Base-by-base conservation (phyloP, 2,888 invertebrate species). In the Agonum fuliginosum region DNA sequence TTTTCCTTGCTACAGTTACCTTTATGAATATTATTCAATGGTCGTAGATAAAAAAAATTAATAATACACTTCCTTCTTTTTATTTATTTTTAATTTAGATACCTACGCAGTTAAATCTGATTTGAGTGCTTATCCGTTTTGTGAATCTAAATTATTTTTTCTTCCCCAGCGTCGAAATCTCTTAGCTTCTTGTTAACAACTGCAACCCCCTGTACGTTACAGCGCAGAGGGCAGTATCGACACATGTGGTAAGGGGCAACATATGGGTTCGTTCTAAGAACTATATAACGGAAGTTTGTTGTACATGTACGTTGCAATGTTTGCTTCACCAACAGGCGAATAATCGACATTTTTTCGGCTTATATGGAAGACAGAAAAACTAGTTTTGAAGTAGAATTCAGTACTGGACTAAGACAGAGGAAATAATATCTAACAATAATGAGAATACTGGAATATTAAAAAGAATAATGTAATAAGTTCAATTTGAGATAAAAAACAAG, bases 361-460 rank as follows among this genome's bases (percentile, higher is more conserved):
- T 62, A 62, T 62, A 62, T 62, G 58, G 58, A 62, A 62, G 58
- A 62, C 14, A 3, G 58, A 62, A 62, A 62, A 62, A 62, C 58
- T 62, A 62, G 58, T 62, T 62, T 62, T 62, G 27, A n/a, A 17
- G 19, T 14, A 30, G 12, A 27, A 62, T 17, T 27, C 58, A 62
- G 58, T 30, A n/a, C 58, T 62, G 58, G 58, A 62, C 58, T 62
- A 17, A 30, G 30, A 30, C 8, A 30, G 8, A n/a, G n/a, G n/a
- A n/a, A n/a, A n/a, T n/a, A 54, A 54, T n/a, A 37, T n/a, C 10
- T 37, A 37, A n/a, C 37, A n/a, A 37, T 37, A 37, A 37, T 37
- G 12, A 37, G 3, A 37, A 8, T 6, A 37, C 1, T 37, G 12
- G n/a, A n/a, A n/a, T n/a, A n/a, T n/a, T n/a, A n/a, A n/a, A n/a